Evolutionary conservation across 2,888 invertebrate genomes (phyloP).

Genomic region (Ypsolopha scabrella): DNA sequence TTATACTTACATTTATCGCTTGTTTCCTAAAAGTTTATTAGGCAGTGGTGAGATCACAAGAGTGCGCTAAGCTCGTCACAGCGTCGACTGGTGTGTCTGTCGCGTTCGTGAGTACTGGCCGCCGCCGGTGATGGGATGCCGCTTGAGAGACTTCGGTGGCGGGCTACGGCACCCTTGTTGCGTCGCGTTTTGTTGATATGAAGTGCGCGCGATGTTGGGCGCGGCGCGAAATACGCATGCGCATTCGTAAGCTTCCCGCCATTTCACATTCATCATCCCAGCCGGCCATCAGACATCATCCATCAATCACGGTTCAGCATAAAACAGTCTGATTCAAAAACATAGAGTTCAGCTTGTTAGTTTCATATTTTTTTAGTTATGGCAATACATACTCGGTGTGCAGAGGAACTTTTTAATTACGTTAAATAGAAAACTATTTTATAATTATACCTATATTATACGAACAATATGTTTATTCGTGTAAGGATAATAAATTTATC

Average conservation of each 20-base stretch:
- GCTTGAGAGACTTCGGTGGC: background rate
- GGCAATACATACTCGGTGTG: too few species aligned
- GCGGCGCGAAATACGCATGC: conserved; percentile 21
- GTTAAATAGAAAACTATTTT: too few species aligned
- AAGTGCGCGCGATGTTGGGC: conserved; percentile 15
- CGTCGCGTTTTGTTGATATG: background rate
- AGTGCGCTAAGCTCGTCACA: background rate
- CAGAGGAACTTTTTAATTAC: too few species aligned
- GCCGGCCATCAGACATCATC: background rate
- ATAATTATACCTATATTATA: too few species aligned
- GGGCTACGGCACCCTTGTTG: background rate
- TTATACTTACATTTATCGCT: background rate
- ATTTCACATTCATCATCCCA: background rate
- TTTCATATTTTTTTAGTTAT: background rate
- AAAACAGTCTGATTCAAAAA: background rate
- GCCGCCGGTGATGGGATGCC: background rate
- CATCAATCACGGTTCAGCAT: background rate
- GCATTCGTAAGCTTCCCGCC: conserved; percentile 7
- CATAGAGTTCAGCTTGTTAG: background rate
- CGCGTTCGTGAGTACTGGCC: background rate
- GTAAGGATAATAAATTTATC: too few species aligned
- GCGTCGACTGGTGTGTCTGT: background rate
- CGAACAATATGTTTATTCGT: too few species aligned
- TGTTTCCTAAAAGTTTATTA: background rate
- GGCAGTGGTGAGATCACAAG: background rate